Conservation (phyloP, 2,113 vertebrate genomes). For the Toxostoma redivivum region DNA sequence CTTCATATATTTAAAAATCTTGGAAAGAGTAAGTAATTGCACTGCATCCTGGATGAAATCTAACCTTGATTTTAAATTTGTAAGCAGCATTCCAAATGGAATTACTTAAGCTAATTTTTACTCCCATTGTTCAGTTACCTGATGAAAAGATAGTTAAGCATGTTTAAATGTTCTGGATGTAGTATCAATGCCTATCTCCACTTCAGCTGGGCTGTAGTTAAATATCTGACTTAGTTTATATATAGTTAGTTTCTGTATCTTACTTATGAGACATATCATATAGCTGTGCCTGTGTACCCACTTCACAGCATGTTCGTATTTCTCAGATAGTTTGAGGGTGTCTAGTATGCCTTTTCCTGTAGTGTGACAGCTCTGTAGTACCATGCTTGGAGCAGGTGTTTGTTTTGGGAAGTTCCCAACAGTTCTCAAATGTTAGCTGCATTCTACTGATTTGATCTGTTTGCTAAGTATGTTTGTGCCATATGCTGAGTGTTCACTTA, state of each 20-base stretch:
- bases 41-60: not conserved
- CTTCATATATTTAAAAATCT: not conserved
- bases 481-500: not conserved
- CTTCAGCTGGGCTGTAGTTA: not conserved
- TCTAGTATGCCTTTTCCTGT: not conserved
- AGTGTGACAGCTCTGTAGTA: not conserved
- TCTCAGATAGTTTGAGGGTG: not conserved
- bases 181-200: not conserved
- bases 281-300: not conserved
- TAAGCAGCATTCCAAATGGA: not conserved
- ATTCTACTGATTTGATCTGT: not conserved
- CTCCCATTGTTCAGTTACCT: not conserved
- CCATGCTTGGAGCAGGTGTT: not conserved
- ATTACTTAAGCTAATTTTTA: not conserved
- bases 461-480: not conserved
- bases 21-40: not conserved
- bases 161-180: not conserved
- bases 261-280: fast-evolving
- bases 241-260: not conserved
- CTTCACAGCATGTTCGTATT: not conserved
- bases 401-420: not conserved
- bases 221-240: not conserved
- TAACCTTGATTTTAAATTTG: not conserved
- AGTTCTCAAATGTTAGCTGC: not conserved
- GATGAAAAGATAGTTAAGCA: not conserved